Conservation (phyloP, 1,140 invertebrate genomes). For the Teleogryllus occipitalis region DNA sequence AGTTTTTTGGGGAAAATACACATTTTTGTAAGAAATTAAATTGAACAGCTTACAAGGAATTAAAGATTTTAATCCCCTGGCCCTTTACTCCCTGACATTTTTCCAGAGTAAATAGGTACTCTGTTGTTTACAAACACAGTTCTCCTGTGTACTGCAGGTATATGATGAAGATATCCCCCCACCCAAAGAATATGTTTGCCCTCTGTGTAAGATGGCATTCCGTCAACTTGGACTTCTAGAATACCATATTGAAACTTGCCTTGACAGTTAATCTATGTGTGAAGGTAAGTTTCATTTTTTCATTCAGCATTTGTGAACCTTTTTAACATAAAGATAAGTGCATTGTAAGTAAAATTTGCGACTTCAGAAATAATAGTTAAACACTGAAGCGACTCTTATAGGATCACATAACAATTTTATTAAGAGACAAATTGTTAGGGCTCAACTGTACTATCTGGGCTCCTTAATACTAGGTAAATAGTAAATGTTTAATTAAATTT, state of each 20-base stretch:
- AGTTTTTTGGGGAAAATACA: too few species aligned
- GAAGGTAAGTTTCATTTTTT: constrained; percentile 10
- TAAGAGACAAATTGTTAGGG: too few species aligned
- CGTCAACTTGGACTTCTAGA: not conserved
- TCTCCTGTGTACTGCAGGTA: constrained; percentile 2
- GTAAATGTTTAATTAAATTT: too few species aligned
- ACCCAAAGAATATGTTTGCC: constrained; percentile 13
- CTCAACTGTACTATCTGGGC: too few species aligned
- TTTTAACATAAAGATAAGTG: not conserved
- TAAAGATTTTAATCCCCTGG: too few species aligned
- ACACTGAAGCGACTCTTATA: too few species aligned
- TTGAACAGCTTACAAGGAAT: too few species aligned
- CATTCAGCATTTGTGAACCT: not conserved
- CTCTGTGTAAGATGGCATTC: constrained; percentile 14
- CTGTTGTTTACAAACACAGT: not conserved
- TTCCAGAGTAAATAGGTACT: not conserved
- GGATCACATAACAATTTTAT: too few species aligned
- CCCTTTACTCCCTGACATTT: too few species aligned
- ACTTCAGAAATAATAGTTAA: too few species aligned
- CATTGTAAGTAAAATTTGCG: not conserved
- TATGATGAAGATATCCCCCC: constrained; percentile 18
- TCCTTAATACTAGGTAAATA: too few species aligned
- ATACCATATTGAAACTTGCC: constrained; percentile 15
- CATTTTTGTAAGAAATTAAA: too few species aligned
- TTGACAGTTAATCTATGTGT: not conserved